These are phyloP conservation scores for Aphelenchoides avenae DNA, from an alignment of 1,140 invertebrate species.

Conservation along the genomic window DNA sequence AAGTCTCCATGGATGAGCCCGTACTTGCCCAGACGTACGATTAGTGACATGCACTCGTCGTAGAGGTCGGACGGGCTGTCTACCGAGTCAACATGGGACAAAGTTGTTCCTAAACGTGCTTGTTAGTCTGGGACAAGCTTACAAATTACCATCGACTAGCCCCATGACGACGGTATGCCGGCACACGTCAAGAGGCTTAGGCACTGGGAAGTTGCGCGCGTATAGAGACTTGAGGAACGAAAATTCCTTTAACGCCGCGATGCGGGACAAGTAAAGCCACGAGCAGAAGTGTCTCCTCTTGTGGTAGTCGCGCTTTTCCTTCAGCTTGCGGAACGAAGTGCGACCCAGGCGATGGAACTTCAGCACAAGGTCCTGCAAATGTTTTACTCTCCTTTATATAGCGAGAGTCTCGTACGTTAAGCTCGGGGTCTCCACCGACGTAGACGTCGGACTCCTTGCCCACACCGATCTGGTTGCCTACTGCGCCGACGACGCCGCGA, in stretches of 20 bases:
- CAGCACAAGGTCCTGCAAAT: conserved; percentile 69
- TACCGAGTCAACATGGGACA: conserved; percentile 76
- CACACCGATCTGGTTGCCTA: conserved; percentile 97
- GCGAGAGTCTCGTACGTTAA: conserved; percentile 14
- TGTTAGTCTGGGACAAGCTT: not conserved
- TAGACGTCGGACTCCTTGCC: conserved; percentile 78
- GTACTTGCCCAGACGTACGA: conserved; percentile 77
- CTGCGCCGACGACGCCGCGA: conserved; percentile 73
- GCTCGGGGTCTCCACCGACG: conserved; percentile 52
- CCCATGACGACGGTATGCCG: conserved; percentile 96
- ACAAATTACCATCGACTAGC: conserved; percentile 68
- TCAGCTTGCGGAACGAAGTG: conserved; percentile 92
- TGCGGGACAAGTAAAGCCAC: conserved; percentile 93
- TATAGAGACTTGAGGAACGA: conserved; percentile 90
- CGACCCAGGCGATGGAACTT: conserved; percentile 90
- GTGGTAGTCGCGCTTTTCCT: conserved; percentile 94
- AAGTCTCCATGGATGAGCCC: conserved; percentile 98
- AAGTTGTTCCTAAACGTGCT: conserved; percentile 15
- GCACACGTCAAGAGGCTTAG: conserved; percentile 87
- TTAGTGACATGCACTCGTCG: conserved; percentile 85
- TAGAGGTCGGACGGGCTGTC: conserved; percentile 76
- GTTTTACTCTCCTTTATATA: too few relatives aligned
- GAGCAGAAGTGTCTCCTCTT: conserved; percentile 79
- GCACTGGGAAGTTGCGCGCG: conserved; percentile 85
- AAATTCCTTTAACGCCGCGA: conserved; percentile 95